These are phyloP conservation scores for Drosophila multiciliata DNA, from an alignment of 2,888 invertebrate genomes.

Conservation along the genomic window DNA sequence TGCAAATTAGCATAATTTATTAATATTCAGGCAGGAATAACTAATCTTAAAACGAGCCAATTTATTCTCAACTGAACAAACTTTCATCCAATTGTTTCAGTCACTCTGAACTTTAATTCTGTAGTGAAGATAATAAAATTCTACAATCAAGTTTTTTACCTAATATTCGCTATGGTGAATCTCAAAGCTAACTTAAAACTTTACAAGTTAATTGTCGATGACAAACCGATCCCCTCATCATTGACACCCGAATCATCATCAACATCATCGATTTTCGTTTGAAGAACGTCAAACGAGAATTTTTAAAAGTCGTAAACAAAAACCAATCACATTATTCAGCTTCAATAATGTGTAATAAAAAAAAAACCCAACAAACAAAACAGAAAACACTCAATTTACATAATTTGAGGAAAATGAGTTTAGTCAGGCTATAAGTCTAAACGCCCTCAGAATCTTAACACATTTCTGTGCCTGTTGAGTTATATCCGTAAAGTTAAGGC, in stretches of 20 bases:
- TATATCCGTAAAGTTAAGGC: not conserved
- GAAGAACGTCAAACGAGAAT: constrained; percentile 44
- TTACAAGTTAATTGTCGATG: constrained; percentile 20
- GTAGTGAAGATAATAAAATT: not conserved
- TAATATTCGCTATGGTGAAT: not conserved
- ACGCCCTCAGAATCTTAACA: not conserved
- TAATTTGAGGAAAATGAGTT: not conserved
- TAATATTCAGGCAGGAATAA: not conserved
- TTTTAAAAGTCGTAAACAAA: constrained; percentile 33
- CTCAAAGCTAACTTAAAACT: not conserved
- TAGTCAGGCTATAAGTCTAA: not conserved
- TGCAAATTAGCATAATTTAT: not conserved
- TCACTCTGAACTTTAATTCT: not conserved
- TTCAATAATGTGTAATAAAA: constrained; percentile 10
- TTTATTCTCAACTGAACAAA: not conserved
- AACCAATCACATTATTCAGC: constrained; percentile 32
- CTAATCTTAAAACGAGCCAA: not conserved
- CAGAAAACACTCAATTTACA: constrained; percentile 7
- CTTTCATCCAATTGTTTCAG: not conserved
- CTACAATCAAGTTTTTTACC: not conserved
- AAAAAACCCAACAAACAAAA: constrained; percentile 4
- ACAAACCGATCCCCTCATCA: constrained; percentile 44
- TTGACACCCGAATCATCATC: not conserved
- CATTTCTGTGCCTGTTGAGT: not conserved
- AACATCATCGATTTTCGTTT: constrained; percentile 46